Conservation (phyloP, 1,140 invertebrate species). For the Myzus persicae region DNA sequence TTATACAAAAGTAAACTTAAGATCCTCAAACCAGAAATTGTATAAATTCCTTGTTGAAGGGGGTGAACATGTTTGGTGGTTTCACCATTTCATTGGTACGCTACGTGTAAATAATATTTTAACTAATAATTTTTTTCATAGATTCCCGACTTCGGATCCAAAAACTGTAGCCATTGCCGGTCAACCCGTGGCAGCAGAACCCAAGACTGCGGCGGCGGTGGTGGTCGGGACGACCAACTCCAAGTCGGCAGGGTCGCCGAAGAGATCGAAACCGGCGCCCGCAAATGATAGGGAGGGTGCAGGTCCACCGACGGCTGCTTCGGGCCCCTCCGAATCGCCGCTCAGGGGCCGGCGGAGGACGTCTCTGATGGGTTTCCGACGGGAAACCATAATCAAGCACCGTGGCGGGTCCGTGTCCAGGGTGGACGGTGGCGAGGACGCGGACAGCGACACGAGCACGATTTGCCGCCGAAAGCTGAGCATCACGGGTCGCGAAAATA, state of each 20-base stretch:
- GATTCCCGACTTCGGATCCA: conserved; percentile 4
- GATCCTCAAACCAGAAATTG: neutral
- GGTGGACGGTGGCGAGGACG: conserved; percentile 61
- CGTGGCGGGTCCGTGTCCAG: conserved; percentile 60
- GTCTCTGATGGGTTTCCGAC: conserved; percentile 56
- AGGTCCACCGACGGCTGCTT: conserved; percentile 60
- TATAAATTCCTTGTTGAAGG: neutral
- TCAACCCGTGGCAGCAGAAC: neutral
- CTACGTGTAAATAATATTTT: no score
- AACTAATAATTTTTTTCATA: neutral
- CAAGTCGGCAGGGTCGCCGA: conserved; percentile 16
- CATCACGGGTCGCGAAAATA: conserved; percentile 61
- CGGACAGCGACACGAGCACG: conserved; percentile 62
- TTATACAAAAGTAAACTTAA: neutral
- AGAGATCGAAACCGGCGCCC: conserved; percentile 4
- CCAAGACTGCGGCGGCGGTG: neutral
- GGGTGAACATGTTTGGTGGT: neutral
- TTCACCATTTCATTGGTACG: no score
- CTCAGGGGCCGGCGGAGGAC: conserved; percentile 60
- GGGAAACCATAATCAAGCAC: conserved; percentile 20
- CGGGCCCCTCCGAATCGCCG: conserved; percentile 62
- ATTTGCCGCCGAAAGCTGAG: conserved; percentile 62
- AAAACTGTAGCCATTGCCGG: neutral
- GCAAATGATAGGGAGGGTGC: conserved; percentile 49
- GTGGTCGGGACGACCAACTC: neutral